phyloP scores from a whole-genome alignment of 2,797 vertebrate genomes.

The Artibeus jamaicensis region DNA sequence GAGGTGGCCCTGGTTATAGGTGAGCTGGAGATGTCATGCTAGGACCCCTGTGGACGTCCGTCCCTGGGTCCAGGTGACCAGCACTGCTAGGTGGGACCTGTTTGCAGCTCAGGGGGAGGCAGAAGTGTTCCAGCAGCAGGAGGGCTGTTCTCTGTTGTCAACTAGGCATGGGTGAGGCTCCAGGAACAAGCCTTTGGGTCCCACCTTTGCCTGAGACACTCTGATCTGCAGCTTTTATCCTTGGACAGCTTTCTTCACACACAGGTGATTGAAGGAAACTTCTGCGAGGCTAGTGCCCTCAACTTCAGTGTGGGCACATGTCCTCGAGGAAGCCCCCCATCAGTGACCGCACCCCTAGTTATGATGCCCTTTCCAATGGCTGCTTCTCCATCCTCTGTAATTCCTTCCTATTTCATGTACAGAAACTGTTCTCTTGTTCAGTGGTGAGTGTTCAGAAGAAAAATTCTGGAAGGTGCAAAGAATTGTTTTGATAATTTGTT shows the following conservation, averaged over 20 bases:
- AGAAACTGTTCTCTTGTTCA: not conserved
- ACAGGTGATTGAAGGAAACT: too few species aligned
- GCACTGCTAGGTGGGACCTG: not conserved
- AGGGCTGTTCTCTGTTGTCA: not conserved
- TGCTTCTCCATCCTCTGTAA: not conserved
- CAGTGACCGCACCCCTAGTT: not conserved
- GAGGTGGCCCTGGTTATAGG: not conserved
- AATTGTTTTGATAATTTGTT: not conserved
- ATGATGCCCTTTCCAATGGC: not conserved
- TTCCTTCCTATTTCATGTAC: not conserved
- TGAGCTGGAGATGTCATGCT: not conserved
- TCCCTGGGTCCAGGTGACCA: not conserved
- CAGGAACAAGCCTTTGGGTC: too few species aligned
- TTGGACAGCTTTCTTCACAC: not conserved
- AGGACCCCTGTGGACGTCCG: not conserved
- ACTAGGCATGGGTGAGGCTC: too few species aligned
- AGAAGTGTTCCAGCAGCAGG: too few species aligned
- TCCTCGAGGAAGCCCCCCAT: not conserved
- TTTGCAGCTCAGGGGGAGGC: not conserved
- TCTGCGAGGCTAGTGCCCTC: not conserved
- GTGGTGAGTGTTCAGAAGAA: not conserved
- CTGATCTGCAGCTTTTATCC: not conserved
- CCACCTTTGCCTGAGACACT: not conserved
- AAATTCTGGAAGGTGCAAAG: not conserved
- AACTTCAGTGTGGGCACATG: not conserved